Conservation (phyloP, 2,888 invertebrate genomes). For the Athripsodes cinereus region DNA sequence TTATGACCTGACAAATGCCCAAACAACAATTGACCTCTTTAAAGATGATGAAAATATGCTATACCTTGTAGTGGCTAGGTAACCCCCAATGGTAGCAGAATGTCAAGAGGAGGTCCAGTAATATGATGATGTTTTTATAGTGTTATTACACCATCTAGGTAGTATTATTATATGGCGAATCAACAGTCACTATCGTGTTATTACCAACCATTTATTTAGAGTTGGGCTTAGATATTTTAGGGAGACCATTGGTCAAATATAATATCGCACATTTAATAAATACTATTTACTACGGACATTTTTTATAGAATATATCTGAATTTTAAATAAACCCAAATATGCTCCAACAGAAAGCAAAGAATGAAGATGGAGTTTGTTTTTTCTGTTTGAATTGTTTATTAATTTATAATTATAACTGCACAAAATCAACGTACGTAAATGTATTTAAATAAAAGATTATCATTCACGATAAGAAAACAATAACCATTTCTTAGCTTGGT, state of each 20-base stretch:
- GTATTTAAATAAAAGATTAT: no score
- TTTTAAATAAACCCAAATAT: no score
- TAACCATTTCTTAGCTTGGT: no score
- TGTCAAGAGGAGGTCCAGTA: conserved; percentile 10
- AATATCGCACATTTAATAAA: neutral
- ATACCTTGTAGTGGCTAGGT: neutral
- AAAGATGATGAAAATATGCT: conserved; percentile 1
- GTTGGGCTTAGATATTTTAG: neutral
- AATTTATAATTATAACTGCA: no score
- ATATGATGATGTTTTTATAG: conserved; percentile 23
- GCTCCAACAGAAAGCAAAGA: no score
- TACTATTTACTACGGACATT: no score
- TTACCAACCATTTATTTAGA: conserved; percentile 9
- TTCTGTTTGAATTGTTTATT: no score
- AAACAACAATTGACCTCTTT: neutral
- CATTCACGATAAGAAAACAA: no score
- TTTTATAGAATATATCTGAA: no score
- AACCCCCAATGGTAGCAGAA: neutral
- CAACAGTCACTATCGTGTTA: conserved; percentile 2
- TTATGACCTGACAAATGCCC: conserved; percentile 6
- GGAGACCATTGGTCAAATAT: neutral
- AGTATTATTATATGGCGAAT: conserved; percentile 10
- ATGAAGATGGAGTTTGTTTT: no score
- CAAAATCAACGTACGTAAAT: no score
- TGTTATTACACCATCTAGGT: conserved; percentile 14